Evolutionary conservation across 2,113 vertebrate species (phyloP).

Genomic region (Lycocorax pyrrhopterus): DNA sequence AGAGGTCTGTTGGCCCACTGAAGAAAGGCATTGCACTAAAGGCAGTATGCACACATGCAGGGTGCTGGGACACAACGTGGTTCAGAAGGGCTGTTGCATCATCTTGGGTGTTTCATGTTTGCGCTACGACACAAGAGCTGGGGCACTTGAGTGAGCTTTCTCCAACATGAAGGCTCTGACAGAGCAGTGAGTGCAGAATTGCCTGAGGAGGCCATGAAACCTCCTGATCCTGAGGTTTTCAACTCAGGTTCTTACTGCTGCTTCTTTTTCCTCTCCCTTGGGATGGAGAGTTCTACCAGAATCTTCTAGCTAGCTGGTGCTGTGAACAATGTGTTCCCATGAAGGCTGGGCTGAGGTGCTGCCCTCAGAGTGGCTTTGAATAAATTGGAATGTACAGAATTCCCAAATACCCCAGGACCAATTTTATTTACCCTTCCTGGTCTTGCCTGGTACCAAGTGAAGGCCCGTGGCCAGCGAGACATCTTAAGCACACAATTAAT

Average conservation of each 20-base stretch:
- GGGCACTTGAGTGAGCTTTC: background rate
- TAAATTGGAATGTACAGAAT: background rate
- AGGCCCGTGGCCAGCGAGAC: fast-evolving
- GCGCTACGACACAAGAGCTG: background rate
- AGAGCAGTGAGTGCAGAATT: background rate
- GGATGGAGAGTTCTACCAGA: background rate
- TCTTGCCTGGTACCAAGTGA: background rate
- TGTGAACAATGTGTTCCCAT: background rate
- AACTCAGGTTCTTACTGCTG: background rate
- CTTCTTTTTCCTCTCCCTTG: background rate
- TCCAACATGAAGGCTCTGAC: background rate
- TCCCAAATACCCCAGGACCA: background rate
- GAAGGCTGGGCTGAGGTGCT: background rate
- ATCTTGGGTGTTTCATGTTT: background rate
- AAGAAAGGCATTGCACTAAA: background rate
- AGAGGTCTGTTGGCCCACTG: background rate
- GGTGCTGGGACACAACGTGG: background rate
- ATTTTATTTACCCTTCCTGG: background rate
- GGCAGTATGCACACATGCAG: fast-evolving
- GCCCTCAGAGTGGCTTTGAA: background rate
- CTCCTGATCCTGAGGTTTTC: background rate
- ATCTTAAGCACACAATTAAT: background rate
- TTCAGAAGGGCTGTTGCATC: background rate
- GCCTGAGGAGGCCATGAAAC: background rate
- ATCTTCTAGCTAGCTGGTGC: background rate